phyloP scores from a whole-genome alignment of 2,888 invertebrate species.

The Hirtodrosophila alboralis region DNA sequence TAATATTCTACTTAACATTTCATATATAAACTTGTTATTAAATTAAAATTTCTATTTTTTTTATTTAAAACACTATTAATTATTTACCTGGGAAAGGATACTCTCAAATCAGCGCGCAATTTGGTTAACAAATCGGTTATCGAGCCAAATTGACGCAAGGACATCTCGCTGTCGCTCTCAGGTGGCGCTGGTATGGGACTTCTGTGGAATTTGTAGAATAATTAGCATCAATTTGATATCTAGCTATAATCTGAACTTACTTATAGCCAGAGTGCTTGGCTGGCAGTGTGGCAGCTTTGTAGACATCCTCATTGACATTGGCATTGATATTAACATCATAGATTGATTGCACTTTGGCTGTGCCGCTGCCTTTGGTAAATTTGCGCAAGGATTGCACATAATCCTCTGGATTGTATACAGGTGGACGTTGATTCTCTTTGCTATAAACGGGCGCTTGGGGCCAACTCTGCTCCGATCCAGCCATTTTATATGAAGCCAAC shows the following conservation, averaged over 20 bases:
- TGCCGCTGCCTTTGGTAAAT: conserved; percentile 86
- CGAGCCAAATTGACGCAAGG: conserved; percentile 92
- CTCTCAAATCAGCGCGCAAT: conserved; percentile 92
- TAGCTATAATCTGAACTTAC: conserved; percentile 57
- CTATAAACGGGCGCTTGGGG: conserved; percentile 81
- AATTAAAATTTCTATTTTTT: too few relatives aligned
- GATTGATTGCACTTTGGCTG: conserved; percentile 79
- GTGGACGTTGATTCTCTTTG: conserved; percentile 92
- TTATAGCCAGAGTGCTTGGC: conserved; percentile 83
- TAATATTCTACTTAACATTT: too few relatives aligned
- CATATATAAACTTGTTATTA: too few relatives aligned
- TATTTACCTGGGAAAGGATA: conserved; percentile 95
- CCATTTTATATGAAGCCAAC: conserved; percentile 82
- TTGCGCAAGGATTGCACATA: conserved; percentile 92
- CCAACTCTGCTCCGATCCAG: conserved; percentile 83
- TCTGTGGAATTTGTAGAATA: conserved; percentile 82
- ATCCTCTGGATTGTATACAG: conserved; percentile 95
- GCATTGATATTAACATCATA: conserved; percentile 79
- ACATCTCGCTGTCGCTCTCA: conserved; percentile 91
- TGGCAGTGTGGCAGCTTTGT: conserved; percentile 81
- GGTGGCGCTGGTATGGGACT: conserved; percentile 88
- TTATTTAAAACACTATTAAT: too few relatives aligned
- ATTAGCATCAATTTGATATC: too few relatives aligned
- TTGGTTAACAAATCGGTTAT: conserved; percentile 94
- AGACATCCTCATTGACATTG: conserved; percentile 58